Evolutionary conservation across 2,113 vertebrate species (phyloP), one percentile per base, ranked within the genome.

Genomic region (Notothenia rossii): DNA sequence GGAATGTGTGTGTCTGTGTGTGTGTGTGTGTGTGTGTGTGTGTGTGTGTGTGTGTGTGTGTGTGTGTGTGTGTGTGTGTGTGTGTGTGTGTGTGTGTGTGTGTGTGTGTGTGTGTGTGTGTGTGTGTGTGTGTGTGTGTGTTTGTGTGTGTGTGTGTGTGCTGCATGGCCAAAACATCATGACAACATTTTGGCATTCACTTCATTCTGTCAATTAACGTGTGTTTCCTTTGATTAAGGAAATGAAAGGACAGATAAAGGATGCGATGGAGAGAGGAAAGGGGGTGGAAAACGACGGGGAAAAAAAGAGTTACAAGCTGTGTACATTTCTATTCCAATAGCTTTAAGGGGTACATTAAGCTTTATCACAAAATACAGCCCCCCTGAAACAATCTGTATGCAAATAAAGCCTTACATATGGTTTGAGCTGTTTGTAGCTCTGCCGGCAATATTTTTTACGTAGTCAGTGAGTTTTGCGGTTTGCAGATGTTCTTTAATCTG

Each of bases 401-500:
- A 93, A 93, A 94, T 94, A 90, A 82, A 82, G 88, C 80, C 84
- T 82, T 92, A 86, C 92, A 88, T 90, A 92, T 89, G 86, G 82
- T 79, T 72, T 71, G 75, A 90, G 87, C 81, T 91, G 77, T 92
- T 90, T 88, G 86, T 84, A 88, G 91, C 92, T 93, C 92, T 91
- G 90, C 89, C 90, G 90, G 90, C 90, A 80, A 89, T 85, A 87
- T 88, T 92, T 91, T 91, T 86, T 82, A 89, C 77, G 12, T 79
- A 86, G 89, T 89, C 88, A 91, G 88, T 92, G 90, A 90, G 87
- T 93, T 93, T 90, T 88, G 88, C 72, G 79, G 80, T 90, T 90
- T 85, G 62, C 89, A 93, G 91, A 94, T 93, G 88, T 93, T 92
- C 89, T 92, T 92, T 94, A 94, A 94, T 94, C 92, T 94, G 88